phyloP scores from a whole-genome alignment of 35 echinoderm and acorn worm species.

The Holothuria glaberrima region DNA sequence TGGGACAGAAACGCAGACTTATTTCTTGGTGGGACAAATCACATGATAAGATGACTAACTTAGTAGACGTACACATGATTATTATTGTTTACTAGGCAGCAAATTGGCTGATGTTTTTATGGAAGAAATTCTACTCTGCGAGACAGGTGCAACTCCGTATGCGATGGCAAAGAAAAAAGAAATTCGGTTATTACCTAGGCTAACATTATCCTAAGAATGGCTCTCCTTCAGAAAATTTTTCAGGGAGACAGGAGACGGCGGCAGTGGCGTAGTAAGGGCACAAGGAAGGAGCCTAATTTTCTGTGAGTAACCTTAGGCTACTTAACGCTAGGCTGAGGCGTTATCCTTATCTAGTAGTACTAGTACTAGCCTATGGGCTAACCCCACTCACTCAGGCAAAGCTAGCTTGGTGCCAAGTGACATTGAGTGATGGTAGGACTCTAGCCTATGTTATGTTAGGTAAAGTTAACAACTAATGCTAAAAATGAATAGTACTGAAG shows the following conservation, averaged over 20 bases:
- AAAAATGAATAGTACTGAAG: no score
- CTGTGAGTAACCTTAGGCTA: background rate
- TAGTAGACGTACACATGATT: background rate
- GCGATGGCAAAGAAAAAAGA: slow-evolving; percentile 11
- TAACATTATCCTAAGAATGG: slow-evolving; percentile 19
- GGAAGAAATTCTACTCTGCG: background rate
- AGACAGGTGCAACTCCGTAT: background rate
- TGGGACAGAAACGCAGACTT: background rate
- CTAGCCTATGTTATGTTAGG: no score
- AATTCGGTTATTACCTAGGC: background rate
- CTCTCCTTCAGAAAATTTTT: slow-evolving; percentile 23
- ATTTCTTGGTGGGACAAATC: background rate
- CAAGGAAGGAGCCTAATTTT: slow-evolving; percentile 32
- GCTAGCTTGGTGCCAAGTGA: no score
- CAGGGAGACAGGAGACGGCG: slow-evolving; percentile 11
- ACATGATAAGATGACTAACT: slow-evolving; percentile 27
- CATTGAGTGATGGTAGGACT: no score
- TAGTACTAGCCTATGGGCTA: background rate
- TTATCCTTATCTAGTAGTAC: background rate
- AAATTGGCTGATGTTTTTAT: background rate
- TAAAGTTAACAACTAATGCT: no score
- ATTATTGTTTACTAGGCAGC: slow-evolving; percentile 24
- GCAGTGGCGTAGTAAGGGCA: background rate
- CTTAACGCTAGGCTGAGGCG: background rate
- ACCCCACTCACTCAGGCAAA: no score